These are phyloP conservation scores for Mythimna vitellina DNA, from an alignment of 2,888 invertebrate genomes.

Conservation along the genomic window DNA sequence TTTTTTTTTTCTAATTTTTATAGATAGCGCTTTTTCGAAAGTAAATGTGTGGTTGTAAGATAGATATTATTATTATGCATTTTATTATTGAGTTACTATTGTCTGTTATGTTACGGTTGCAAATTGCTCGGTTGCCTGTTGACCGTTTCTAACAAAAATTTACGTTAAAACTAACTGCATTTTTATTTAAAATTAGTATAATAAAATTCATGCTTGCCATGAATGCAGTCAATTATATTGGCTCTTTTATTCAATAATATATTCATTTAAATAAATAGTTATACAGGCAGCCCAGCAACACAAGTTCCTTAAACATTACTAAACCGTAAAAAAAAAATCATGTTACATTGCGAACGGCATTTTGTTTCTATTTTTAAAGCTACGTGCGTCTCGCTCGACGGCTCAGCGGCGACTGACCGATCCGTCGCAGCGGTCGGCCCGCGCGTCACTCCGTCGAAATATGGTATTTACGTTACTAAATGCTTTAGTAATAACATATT, in stretches of 20 bases:
- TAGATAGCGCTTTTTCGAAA: conserved; percentile 63
- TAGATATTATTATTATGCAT: conserved; percentile 63
- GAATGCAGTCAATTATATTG: conserved; percentile 37
- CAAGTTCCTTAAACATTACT: conserved; percentile 43
- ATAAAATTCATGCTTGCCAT: conserved; percentile 1
- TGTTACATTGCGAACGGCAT: conserved; percentile 54
- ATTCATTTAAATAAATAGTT: conserved; percentile 19
- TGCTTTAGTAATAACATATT: conserved; percentile 60
- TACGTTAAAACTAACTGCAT: conserved; percentile 5
- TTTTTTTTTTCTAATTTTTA: conserved; percentile 62
- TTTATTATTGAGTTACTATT: conserved; percentile 52
- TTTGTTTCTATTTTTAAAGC: conserved; percentile 51
- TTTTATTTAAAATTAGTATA: conserved; percentile 34
- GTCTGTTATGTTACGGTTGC: conserved; percentile 30
- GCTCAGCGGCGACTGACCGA: conserved; percentile 35
- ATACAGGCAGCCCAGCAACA: conserved; percentile 31
- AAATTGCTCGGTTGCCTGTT: conserved; percentile 42
- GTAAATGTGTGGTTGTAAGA: conserved; percentile 56
- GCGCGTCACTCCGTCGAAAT: conserved; percentile 32
- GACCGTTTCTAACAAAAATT: conserved; percentile 5
- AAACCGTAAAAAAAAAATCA: conserved; percentile 51
- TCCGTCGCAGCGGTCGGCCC: conserved; percentile 4
- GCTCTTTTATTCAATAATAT: conserved; percentile 17
- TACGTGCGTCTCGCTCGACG: conserved; percentile 28
- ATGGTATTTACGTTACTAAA: conserved; percentile 58